Evolutionary conservation across 2,888 invertebrate genomes (phyloP), one percentile per base, ranked within the genome.

Genomic region (Pristionchus exspectatus): DNA sequence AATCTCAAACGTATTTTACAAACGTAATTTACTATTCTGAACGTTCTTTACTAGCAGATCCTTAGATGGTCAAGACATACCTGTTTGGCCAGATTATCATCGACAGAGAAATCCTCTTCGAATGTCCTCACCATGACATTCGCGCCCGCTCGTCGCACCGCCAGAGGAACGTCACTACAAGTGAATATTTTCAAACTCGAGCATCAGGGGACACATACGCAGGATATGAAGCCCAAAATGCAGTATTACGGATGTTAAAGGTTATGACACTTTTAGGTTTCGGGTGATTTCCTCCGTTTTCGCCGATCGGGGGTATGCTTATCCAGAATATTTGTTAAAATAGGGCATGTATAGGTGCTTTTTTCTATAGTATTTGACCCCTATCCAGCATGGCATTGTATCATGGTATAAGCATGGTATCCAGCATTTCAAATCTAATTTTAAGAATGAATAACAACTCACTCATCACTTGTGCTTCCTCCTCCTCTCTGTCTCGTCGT

Each of bases 21-120:
- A 38, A 5, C 38, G 38, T 38, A 38, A 3, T 38, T 5, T 38
- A 38, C 38, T 38, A 38, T 38, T 3, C 2, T 38, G 3, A 38
- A 38, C 38, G 38, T 38, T 38, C 2, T n/a, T 38, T 38, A 38
- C 38, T 38, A 38, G 38, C 38, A 38, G 38, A 38, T 38, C 38
- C 38, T 38, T 38, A 38, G 38, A 38, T 38, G 38, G 38, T 38
- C 38, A 89, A 89, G 66, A 21, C 44, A 7, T 12, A 93, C 92
- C 85, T 90, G 90, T 10, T 44, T 90, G n/a, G 89, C 89, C 63
- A 93, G 87, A 44, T 93, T 93, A 24, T 94, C 93, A 63, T 92
- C 93, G 2, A 91, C 91, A 27, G 92, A 91, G 56, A 94, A 94
- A 74, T 94, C 94, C 90, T 94, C 93, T 86, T 94, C 94, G 83